These are phyloP conservation scores for Linurgus olivaceus DNA, from an alignment of 2,797 vertebrate species.

Conservation along the genomic window DNA sequence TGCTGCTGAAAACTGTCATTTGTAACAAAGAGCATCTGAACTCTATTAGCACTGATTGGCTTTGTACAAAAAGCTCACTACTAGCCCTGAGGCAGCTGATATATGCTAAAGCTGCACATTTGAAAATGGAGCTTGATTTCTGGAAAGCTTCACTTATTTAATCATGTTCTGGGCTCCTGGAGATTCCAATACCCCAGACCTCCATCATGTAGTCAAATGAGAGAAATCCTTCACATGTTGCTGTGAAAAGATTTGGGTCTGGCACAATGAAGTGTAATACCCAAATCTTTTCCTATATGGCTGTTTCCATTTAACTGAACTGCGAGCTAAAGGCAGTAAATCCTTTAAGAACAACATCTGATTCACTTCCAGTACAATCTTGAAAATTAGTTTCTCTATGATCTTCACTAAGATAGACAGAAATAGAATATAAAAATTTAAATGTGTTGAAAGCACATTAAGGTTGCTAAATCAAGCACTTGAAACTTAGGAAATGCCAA, in stretches of 20 bases:
- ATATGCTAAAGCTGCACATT: neutral
- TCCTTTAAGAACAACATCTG: neutral
- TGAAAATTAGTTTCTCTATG: neutral
- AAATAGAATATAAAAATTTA: constrained; percentile 27
- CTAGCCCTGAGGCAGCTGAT: neutral
- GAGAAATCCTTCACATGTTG: neutral
- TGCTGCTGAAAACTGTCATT: neutral
- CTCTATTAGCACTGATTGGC: neutral
- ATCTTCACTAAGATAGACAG: neutral
- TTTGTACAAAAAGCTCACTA: neutral
- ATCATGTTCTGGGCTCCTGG: neutral
- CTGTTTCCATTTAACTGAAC: neutral
- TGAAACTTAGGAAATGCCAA: constrained; percentile 56
- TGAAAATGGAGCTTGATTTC: neutral
- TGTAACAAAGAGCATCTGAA: neutral
- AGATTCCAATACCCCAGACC: neutral
- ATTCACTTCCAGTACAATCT: neutral
- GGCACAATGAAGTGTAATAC: neutral
- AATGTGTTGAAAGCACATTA: constrained; percentile 23
- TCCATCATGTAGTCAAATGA: neutral
- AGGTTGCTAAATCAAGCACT: constrained; percentile 47
- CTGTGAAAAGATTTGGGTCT: neutral
- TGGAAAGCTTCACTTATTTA: neutral
- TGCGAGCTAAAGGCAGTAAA: neutral
- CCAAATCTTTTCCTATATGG: neutral